A percentile compares a stretch with the other conserved stretches of the same genome.
Conservation (phyloP, 2,888 invertebrate genomes). For the Meiosimyza platycephala region DNA sequence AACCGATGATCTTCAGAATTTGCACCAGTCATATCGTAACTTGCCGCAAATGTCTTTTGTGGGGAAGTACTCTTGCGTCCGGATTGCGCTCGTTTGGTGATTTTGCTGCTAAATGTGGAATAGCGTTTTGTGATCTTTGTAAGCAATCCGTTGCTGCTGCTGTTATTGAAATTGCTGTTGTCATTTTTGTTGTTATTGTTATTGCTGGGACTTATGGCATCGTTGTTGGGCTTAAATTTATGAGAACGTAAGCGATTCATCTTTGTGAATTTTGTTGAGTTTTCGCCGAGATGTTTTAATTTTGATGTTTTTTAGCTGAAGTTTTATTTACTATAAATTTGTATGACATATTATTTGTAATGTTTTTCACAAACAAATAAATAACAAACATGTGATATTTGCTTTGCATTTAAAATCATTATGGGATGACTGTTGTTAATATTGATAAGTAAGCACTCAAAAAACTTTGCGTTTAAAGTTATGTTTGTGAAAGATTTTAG, state of each 20-base stretch:
- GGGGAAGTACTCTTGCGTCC: conserved; percentile 58
- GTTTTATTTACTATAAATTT: not conserved
- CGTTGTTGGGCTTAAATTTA: conserved; percentile 54
- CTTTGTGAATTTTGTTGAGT: conserved; percentile 13
- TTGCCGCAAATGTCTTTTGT: conserved; percentile 55
- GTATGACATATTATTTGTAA: not conserved
- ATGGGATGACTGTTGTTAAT: no score
- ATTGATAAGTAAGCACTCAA: no score
- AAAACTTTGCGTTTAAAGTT: no score
- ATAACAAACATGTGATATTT: conserved; percentile 1
- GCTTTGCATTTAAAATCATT: not conserved
- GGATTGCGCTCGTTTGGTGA: conserved; percentile 59
- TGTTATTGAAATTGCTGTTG: conserved; percentile 44
- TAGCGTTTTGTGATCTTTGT: conserved; percentile 65
- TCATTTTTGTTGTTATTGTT: conserved; percentile 31
- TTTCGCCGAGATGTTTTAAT: not conserved
- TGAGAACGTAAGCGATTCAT: conserved; percentile 61
- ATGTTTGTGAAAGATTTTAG: no score
- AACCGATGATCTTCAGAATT: conserved; percentile 64
- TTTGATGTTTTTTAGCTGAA: not conserved
- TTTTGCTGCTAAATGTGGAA: conserved; percentile 62
- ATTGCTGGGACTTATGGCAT: conserved; percentile 33
- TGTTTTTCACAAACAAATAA: conserved; percentile 3
- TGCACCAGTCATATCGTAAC: conserved; percentile 66
- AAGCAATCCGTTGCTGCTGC: conserved; percentile 53